Base-by-base conservation (phyloP, 2,113 vertebrate species). In the Columbina picui region DNA sequence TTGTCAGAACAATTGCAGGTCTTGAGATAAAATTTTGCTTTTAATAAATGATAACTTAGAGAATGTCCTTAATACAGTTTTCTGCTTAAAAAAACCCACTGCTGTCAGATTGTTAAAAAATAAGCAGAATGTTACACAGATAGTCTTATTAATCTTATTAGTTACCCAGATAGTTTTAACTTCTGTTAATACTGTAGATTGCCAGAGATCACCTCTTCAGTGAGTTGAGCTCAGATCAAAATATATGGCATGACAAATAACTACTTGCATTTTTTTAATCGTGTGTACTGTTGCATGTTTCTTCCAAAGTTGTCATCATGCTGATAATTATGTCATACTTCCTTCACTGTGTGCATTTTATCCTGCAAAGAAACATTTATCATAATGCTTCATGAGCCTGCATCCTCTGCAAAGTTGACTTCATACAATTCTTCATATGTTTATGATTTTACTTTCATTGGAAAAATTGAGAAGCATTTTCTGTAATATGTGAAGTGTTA, bases 381-480 rank as follows among this genome's bases (percentile, higher is more conserved):
- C 60, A 83, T 23, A 2, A 10, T 77, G 27, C 32, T 89, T 45
- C 50, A 39, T n/a, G 41, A 91, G 41, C 3, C 29, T 68, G 21
- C 55, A 64, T 87, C 14, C 25, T 87, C 26, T 77, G 81, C 15
- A 92, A 78, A 78, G 25, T 50, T 84, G 73, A 6, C 64, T 96
- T 69, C 87, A 61, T 92, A 63, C 45, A 71, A 19, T 61, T 91
- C 83, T 82, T 93, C 55, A 57, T 69, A 85, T 15, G 25, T 71
- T 94, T 84, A 80, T 23, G 92, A 68, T 87, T 90, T 70, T 25
- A n/a, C 7, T 23, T 92, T 89, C 55, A 50, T 6, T 88, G 77
- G 55, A 80, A 94, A 97, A 87, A 78, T 32, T 91, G 67, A 96
- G 57, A 68, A 71, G 41, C 16, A 91, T 78, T 96, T 84, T 95